These are phyloP conservation scores for Eumerus sabulonum DNA, from an alignment of 2,888 invertebrate species.

Conservation along the genomic window DNA sequence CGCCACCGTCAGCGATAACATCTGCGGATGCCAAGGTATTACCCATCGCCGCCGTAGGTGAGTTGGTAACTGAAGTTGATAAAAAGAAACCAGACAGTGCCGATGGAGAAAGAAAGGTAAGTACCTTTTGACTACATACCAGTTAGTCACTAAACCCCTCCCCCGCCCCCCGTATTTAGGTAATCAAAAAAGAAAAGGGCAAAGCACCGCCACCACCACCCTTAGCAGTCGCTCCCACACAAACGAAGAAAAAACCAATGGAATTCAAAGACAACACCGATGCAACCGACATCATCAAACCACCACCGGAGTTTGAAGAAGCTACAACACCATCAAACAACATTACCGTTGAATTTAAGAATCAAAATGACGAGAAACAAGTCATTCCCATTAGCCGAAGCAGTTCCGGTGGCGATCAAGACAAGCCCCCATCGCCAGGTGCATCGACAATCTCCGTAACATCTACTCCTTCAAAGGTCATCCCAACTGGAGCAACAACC, in stretches of 20 bases:
- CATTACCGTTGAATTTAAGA: conserved; percentile 68
- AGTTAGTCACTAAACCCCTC: too few species aligned
- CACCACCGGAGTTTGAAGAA: conserved; percentile 71
- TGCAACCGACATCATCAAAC: conserved; percentile 69
- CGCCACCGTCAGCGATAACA: conserved; percentile 41
- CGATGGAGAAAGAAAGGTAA: conserved; percentile 77
- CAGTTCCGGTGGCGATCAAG: conserved; percentile 56
- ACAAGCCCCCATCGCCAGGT: conserved; percentile 74
- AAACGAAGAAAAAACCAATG: conserved; percentile 26
- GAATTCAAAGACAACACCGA: conserved; percentile 47
- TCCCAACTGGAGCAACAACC: conserved; percentile 24
- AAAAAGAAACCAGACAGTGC: conserved; percentile 71
- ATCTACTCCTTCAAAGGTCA: conserved; percentile 54
- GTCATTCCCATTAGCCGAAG: conserved; percentile 68
- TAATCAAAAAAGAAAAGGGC: conserved; percentile 90
- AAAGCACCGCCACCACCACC: conserved; percentile 89
- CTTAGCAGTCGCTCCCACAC: conserved; percentile 72
- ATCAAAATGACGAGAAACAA: conserved; percentile 67
- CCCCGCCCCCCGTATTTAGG: conserved; percentile 76
- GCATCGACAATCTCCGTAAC: conserved; percentile 71
- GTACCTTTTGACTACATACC: too few species aligned
- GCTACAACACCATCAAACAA: conserved; percentile 26
- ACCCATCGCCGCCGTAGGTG: conserved; percentile 37
- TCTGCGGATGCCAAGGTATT: conserved; percentile 58
- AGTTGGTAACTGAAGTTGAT: conserved; percentile 45